Percentiles rank a stretch among this genome's conserved stretches.
Evolutionary conservation across 2,797 vertebrate species (phyloP).

Genomic region (Rhinella marina): DNA sequence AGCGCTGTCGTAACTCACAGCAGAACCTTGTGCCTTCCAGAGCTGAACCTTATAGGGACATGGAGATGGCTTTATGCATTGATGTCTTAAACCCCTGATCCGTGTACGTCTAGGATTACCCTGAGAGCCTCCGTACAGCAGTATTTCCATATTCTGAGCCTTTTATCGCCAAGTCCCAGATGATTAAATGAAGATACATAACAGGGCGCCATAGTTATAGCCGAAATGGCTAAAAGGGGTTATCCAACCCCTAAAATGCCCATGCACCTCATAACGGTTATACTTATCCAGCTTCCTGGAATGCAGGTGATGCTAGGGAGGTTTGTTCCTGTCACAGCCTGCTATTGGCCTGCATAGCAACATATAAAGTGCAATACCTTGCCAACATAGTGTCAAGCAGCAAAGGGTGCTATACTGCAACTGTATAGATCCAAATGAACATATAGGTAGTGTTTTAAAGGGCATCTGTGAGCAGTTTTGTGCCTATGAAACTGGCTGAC

Average conservation of each 20-base stretch:
- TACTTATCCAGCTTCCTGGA: no score
- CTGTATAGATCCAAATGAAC: not conserved
- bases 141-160: slow-evolving; percentile 21
- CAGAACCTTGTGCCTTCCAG: not conserved
- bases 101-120: slow-evolving; percentile 3
- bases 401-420: not conserved
- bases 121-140: not conserved
- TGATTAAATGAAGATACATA: not conserved
- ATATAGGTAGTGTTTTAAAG: not conserved
- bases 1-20: slow-evolving; percentile 28
- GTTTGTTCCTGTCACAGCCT: no score
- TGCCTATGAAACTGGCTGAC: no score
- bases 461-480: no score
- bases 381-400: not conserved
- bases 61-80: not conserved
- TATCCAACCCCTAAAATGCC: no score
- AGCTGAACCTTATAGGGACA: slow-evolving; percentile 37
- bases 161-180: slow-evolving; percentile 18
- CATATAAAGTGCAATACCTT: not conserved
- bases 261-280: no score
- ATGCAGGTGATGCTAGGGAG: no score
- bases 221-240: not conserved
- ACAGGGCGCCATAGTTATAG: not conserved
- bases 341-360: no score
- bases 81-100: slow-evolving; percentile 2